These are phyloP conservation scores for Centrocercus urophasianus DNA, from an alignment of 2,113 vertebrate genomes.

Conservation along the genomic window DNA sequence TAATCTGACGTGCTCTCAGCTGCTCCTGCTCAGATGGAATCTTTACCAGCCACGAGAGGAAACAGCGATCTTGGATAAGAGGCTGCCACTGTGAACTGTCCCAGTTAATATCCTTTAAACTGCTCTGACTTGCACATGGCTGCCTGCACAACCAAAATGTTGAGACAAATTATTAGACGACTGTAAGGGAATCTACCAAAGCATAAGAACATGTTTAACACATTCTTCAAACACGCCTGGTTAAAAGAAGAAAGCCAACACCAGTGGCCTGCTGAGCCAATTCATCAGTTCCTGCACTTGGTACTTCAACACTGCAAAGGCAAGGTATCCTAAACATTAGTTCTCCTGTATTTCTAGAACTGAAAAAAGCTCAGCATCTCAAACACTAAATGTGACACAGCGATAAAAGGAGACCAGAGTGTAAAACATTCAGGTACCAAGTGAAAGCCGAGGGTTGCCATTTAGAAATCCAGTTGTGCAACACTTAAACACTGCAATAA, in stretches of 20 bases:
- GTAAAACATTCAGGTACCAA: not conserved
- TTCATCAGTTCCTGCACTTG: fast-evolving
- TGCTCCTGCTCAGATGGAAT: slow-evolving; percentile 98
- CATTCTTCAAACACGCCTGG: not conserved
- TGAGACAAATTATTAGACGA: not conserved
- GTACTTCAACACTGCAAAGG: not conserved
- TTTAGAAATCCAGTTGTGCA: not conserved
- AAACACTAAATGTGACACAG: not conserved
- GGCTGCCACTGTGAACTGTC: slow-evolving; percentile 99
- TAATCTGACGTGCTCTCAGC: slow-evolving; percentile 94
- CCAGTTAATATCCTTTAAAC: slow-evolving; percentile 99
- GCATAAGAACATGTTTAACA: not conserved
- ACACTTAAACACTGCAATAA: not conserved
- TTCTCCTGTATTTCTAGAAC: not conserved
- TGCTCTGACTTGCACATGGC: slow-evolving; percentile 98
- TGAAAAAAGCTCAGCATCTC: not conserved
- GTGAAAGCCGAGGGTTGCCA: not conserved
- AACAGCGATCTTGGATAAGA: slow-evolving; percentile 97
- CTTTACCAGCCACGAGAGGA: slow-evolving; percentile 98
- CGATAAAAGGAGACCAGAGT: not conserved
- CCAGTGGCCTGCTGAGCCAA: not conserved
- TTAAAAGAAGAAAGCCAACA: not conserved
- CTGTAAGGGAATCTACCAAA: not conserved
- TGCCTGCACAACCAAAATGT: slow-evolving; percentile 81
- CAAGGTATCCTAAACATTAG: fast-evolving